Percentiles rank a stretch among this genome's conserved stretches.
phyloP scores from a whole-genome alignment of 2,113 vertebrate genomes.

The Oreochromis tanganicae region DNA sequence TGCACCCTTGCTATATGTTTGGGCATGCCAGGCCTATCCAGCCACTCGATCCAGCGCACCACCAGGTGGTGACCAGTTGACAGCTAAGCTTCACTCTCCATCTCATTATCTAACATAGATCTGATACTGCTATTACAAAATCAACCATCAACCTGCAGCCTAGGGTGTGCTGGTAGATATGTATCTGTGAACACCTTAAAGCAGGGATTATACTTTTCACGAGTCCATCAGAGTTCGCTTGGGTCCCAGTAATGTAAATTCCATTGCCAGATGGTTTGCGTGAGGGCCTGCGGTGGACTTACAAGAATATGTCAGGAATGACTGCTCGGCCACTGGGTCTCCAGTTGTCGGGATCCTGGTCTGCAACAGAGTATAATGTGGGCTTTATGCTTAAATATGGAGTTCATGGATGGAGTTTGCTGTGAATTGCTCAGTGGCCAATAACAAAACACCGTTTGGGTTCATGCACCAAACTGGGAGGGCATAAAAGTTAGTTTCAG shows the following conservation, averaged over 20 bases:
- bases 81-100: background rate
- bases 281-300: background rate
- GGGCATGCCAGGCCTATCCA: background rate
- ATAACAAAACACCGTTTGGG: background rate
- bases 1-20: background rate
- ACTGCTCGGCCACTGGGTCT: background rate
- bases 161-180: background rate
- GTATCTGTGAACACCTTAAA: background rate
- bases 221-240: background rate
- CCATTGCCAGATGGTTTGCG: background rate
- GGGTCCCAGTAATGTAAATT: fast-evolving
- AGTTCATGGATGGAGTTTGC: background rate
- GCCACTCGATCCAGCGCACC: background rate
- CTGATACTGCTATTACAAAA: background rate
- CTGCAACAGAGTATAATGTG: background rate
- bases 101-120: background rate
- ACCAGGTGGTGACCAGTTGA: background rate
- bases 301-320: background rate
- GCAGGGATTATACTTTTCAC: background rate
- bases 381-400: background rate
- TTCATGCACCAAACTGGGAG: background rate
- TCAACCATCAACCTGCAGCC: background rate
- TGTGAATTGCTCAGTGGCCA: background rate
- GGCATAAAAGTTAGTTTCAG: background rate
- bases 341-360: background rate